Base-by-base conservation (phyloP, 2,797 vertebrate genomes). In the Dromococcyx pavoninus region DNA sequence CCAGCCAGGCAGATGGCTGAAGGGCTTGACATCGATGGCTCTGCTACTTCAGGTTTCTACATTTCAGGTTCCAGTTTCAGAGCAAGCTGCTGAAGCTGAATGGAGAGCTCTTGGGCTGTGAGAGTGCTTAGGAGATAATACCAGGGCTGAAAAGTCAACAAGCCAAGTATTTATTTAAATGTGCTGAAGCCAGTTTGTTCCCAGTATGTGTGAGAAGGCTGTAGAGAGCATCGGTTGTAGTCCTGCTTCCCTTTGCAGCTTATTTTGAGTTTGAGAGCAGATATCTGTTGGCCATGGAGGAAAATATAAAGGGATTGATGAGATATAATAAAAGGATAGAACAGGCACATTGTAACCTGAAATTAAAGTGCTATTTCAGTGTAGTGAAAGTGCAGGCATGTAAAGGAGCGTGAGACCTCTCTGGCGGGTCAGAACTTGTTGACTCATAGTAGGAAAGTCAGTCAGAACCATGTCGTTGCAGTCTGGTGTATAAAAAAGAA, bases 181-280 rank as follows among this genome's bases (percentile, higher is more conserved):
- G 32, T 61, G 33, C 32, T 35, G 18, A 69, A 56, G 15, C 4
- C 60, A 43, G 24, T 32, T 43, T 60, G 27, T 58, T 72, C 58
- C 17, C 18, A 33, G 50, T 5, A 2, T 5, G 14, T 56, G 48
- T 2, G 37, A 77, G 18, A 41, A 41, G 39, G 39, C 14, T 41
- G 39, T 41, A 41, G 14, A 35, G 2, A 0, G 39, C 7, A 1
- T 7, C 17, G 27, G 50, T 46, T 0, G 0, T 25, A n/a, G 11
- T 44, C 54, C 67, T 75, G 32, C 50, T 67, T 75, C 53, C 44
- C 27, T 17, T 44, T 41, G 24, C 15, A 27, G 33, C 16, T 61
- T 17, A 5, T 12, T 37, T 56, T 56, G 51, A 21, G 27, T 65
- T 43, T 33, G 24, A 22, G 66, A 84, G 37, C 28, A 66, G 41